Base-by-base conservation (phyloP, 1,140 invertebrate genomes). In the Asobara japonica region DNA sequence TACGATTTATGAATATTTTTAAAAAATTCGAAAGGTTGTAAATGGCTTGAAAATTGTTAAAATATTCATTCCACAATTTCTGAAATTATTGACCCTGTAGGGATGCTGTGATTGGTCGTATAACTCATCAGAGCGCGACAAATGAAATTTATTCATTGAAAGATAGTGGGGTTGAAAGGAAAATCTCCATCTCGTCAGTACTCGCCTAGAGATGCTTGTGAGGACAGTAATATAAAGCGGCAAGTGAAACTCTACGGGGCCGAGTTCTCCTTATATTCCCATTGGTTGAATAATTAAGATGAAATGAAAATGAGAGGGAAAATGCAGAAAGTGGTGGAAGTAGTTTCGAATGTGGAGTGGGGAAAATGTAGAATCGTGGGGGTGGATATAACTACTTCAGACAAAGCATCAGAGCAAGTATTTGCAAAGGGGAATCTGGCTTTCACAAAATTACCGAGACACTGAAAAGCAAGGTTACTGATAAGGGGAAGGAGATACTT, bases 341-440 rank as follows among this genome's bases (percentile, higher is more conserved):
- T 51, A 51, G 51, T 45, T 27, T 65, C 36, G 3, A 22, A 25
- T 48, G 22, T 66, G 20, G 7, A 36, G 33, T 11, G 27, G 13
- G 5, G 25, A 30, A 25, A 25, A 20, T 25, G 65, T 33, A 8
- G 33, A 30, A 45, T 45, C n/a, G n/a, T 20, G 16, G 36, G 36
- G 29, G 25, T 62, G 60, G 29, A 30, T 62, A 30, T 56, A 56
- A 56, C 51, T 25, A 78, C 74, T 80, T 72, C 38, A 64, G 72
- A 80, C 77, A 77, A 80, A 78, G 79, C 75, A 69, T 67, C 66
- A 75, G 45, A 25, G 27, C 36, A 78, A 80, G 68, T 78, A 80
- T 79, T 78, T 79, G 74, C 69, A 77, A 75, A 80, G 71, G 72
- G 1, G 6, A 25, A 65, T 41, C 11, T 64, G 45, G 51, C 60